Evolutionary conservation across 1,140 invertebrate genomes (phyloP).

Genomic region (Parasteatoda tepidariorum): DNA sequence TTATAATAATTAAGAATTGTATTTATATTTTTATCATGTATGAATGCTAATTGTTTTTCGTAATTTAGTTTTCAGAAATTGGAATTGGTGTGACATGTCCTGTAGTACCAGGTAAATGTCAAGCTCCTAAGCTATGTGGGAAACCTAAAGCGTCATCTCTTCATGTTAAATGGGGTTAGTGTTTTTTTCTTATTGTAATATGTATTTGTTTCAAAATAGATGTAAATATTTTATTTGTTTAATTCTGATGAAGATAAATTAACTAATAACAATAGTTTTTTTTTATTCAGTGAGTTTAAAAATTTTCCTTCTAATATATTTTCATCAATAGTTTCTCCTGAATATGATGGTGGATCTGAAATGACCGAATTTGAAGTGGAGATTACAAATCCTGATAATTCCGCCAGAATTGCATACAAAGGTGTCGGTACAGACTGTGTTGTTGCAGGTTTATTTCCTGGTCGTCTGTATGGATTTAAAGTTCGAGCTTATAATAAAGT

Average conservation of each 20-base stretch:
- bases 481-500: constrained; percentile 78
- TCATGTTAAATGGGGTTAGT: constrained; percentile 75
- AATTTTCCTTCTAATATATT: constrained; percentile 39
- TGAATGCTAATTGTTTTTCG: too few relatives aligned
- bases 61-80: constrained; percentile 74
- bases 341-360: constrained; percentile 79
- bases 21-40: too few relatives aligned
- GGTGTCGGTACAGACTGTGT: constrained; percentile 80
- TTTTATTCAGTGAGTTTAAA: too few relatives aligned
- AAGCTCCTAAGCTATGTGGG: constrained; percentile 75
- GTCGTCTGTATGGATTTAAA: constrained; percentile 77
- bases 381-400: constrained; percentile 72
- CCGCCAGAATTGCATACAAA: constrained; percentile 76
- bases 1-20: too few relatives aligned
- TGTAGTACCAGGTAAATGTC: constrained; percentile 77
- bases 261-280: too few relatives aligned
- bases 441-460: constrained; percentile 78
- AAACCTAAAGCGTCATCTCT: constrained; percentile 76
- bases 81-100: constrained; percentile 81
- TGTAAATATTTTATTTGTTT: background rate
- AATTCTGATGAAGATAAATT: background rate
- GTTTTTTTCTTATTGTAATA: background rate
- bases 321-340: constrained; percentile 75
- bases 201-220: background rate
- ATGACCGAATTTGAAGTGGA: constrained; percentile 81